phyloP scores from a whole-genome alignment of 1,140 invertebrate species.

The Battus philenor region DNA sequence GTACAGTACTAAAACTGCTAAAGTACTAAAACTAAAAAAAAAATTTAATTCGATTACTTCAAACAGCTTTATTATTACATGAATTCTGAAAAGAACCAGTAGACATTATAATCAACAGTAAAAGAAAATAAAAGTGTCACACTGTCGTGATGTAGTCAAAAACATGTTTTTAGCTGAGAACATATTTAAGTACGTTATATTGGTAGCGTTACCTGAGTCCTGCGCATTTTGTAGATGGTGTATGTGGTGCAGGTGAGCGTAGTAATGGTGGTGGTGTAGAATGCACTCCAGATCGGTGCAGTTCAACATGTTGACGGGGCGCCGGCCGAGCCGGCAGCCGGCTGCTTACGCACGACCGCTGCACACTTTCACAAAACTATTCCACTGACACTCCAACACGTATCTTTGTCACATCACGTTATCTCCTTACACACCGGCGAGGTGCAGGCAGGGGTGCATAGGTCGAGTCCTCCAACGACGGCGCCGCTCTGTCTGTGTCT shows the following conservation, averaged over 20 bases:
- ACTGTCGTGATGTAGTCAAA: not conserved
- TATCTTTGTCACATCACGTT: conserved; percentile 72
- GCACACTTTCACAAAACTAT: conserved; percentile 73
- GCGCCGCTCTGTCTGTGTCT: conserved; percentile 57
- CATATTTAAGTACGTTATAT: not conserved
- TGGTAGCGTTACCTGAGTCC: conserved; percentile 66
- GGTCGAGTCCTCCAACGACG: conserved; percentile 32
- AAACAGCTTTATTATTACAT: too few species aligned
- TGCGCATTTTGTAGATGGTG: conserved; percentile 78
- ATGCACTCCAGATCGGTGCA: conserved; percentile 86
- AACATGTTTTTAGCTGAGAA: not conserved
- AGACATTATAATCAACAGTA: not conserved
- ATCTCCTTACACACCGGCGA: conserved; percentile 53
- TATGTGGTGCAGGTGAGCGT: conserved; percentile 82
- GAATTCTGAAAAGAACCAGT: too few species aligned
- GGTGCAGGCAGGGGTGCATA: conserved; percentile 40
- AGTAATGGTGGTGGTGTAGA: conserved; percentile 84
- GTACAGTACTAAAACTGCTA: not conserved
- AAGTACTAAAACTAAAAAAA: too few species aligned
- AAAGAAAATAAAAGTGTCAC: not conserved
- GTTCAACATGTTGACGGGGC: conserved; percentile 80
- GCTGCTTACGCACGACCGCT: conserved; percentile 56
- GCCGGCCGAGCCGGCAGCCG: conserved; percentile 48
- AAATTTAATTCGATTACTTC: too few species aligned
- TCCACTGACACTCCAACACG: conserved; percentile 60